Conservation (phyloP, 2,113 vertebrate species). For the Pica pica region DNA sequence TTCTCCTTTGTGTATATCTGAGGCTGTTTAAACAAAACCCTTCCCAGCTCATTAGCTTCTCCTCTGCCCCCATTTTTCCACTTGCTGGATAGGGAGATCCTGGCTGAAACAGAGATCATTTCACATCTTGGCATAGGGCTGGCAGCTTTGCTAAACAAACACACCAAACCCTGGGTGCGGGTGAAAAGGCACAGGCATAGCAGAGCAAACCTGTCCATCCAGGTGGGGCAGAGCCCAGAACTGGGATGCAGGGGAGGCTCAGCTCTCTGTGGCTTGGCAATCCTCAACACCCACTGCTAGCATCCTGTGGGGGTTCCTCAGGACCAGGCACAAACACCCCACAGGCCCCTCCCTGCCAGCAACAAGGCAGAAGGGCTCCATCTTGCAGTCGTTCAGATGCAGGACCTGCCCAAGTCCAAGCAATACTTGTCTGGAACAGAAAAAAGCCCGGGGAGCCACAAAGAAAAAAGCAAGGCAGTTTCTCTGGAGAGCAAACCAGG, state of each 20-base stretch:
- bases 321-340: neutral
- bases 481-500: neutral
- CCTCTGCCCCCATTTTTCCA: neutral
- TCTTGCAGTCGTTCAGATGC: neutral
- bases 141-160: conserved; percentile 13
- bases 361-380: neutral
- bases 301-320: neutral
- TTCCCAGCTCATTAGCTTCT: neutral
- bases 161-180: neutral
- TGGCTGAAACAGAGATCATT: neutral
- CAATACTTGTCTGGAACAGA: neutral
- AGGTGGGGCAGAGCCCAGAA: neutral
- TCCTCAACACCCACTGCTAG: neutral
- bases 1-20: neutral
- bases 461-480: neutral
- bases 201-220: conserved; percentile 3
- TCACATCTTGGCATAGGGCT: neutral
- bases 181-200: neutral
- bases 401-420: neutral
- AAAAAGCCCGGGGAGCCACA: rapidly evolving
- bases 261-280: neutral
- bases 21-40: neutral
- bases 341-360: neutral
- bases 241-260: neutral
- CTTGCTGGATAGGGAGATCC: neutral